A percentile compares a stretch with the other conserved stretches of the same genome.
These are phyloP conservation scores for Coracopsis vasa DNA, from an alignment of 2,113 vertebrate genomes.

Conservation along the genomic window DNA sequence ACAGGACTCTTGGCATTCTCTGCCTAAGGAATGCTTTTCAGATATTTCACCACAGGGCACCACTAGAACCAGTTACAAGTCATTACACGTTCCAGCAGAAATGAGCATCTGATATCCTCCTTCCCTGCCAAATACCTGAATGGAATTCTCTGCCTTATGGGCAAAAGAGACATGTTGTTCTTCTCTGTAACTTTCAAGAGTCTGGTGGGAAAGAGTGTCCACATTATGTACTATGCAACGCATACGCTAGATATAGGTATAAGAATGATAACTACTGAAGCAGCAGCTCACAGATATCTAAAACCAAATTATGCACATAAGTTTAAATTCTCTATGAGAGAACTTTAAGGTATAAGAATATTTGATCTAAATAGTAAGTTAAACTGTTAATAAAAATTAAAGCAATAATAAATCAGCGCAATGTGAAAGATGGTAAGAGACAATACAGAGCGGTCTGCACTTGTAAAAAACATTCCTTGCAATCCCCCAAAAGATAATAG, in stretches of 20 bases:
- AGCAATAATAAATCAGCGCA: neutral
- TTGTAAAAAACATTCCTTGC: neutral
- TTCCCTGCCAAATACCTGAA: neutral
- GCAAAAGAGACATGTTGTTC: neutral
- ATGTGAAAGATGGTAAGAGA: neutral
- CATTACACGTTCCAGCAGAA: neutral
- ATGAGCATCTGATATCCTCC: neutral
- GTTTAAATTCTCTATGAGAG: neutral
- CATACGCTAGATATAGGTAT: neutral
- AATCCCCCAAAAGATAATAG: neutral
- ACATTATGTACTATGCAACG: neutral
- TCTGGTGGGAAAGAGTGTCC: neutral
- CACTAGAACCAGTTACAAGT: neutral
- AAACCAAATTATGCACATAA: neutral
- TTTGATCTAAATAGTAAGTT: neutral
- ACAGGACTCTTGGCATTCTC: neutral
- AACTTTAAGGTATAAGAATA: neutral
- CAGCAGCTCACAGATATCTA: neutral
- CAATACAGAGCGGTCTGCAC: neutral
- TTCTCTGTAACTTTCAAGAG: neutral
- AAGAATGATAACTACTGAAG: neutral
- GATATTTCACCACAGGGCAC: neutral
- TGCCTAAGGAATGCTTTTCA: neutral
- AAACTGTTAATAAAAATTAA: neutral
- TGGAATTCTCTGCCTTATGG: neutral